Conservation (phyloP, 2,888 invertebrate species). For the Ligdia adustata region DNA sequence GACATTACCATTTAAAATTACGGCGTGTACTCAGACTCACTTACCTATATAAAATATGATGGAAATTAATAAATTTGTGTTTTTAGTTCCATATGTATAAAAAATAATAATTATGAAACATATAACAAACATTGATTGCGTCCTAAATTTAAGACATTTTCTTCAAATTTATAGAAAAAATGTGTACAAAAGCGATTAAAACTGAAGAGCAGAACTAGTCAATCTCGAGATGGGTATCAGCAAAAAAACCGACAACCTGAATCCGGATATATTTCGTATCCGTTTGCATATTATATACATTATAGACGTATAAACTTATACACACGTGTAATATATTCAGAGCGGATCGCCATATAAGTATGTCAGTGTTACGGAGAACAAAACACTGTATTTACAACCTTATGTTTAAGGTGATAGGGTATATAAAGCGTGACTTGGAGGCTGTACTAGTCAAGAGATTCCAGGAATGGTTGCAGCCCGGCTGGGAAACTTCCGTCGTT, state of each 20-base stretch:
- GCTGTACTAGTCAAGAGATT: constrained; percentile 17
- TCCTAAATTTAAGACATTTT: too few relatives aligned
- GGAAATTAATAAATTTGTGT: too few relatives aligned
- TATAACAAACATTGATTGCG: too few relatives aligned
- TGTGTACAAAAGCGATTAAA: too few relatives aligned
- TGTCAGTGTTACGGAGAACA: constrained; percentile 34
- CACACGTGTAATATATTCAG: constrained; percentile 47
- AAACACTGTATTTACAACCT: constrained; percentile 13
- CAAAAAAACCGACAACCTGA: constrained; percentile 24
- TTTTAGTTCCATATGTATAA: too few relatives aligned
- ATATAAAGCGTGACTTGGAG: background rate
- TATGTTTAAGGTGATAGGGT: constrained; percentile 10
- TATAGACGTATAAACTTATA: constrained; percentile 8
- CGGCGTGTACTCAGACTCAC: too few relatives aligned
- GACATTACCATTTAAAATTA: constrained; percentile 29
- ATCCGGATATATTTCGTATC: constrained; percentile 32
- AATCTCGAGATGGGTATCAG: constrained; percentile 8
- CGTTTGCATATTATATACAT: constrained; percentile 24
- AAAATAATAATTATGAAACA: too few relatives aligned
- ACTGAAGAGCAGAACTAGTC: background rate
- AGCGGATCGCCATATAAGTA: constrained; percentile 50
- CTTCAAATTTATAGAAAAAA: too few relatives aligned
- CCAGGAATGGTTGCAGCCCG: constrained; percentile 32
- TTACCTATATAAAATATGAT: too few relatives aligned
- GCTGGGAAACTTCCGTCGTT: constrained; percentile 34